phyloP scores from a whole-genome alignment of 2,888 invertebrate genomes.

The Diaphora mendica region DNA sequence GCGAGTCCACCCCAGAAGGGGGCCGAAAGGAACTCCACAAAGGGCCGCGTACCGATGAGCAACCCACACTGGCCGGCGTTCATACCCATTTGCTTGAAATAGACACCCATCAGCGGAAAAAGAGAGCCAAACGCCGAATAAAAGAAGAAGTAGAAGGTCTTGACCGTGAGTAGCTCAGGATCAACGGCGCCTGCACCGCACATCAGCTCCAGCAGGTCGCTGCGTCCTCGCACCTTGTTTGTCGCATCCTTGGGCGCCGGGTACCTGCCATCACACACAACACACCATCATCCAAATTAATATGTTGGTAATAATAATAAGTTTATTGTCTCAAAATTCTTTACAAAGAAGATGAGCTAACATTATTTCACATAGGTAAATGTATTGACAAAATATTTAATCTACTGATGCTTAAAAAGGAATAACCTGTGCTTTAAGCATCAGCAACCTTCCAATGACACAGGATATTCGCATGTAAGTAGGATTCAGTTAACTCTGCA shows the following conservation, averaged over 20 bases:
- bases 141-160: slow-evolving; percentile 99
- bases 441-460: too few relatives aligned
- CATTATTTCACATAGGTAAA: too few relatives aligned
- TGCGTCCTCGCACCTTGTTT: slow-evolving; percentile 95
- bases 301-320: too few relatives aligned
- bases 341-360: too few relatives aligned
- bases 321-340: too few relatives aligned
- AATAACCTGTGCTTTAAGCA: too few relatives aligned
- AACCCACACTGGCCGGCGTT: slow-evolving; percentile 98
- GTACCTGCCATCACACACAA: slow-evolving; percentile 83
- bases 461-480: too few relatives aligned
- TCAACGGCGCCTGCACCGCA: slow-evolving; percentile 93
- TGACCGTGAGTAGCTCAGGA: slow-evolving; percentile 96
- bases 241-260: slow-evolving; percentile 95
- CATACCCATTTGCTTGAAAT: slow-evolving; percentile 99
- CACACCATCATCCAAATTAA: not conserved
- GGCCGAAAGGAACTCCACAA: slow-evolving; percentile 98
- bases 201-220: slow-evolving; percentile 93
- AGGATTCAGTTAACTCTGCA: too few relatives aligned
- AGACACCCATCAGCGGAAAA: slow-evolving; percentile 99
- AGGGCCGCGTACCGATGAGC: slow-evolving; percentile 97
- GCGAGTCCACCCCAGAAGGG: slow-evolving; percentile 99
- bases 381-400: too few relatives aligned
- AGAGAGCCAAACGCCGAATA: slow-evolving; percentile 99
- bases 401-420: too few relatives aligned